Conservation (phyloP, 2,113 vertebrate genomes). For the Thamnaconus septentrionalis region DNA sequence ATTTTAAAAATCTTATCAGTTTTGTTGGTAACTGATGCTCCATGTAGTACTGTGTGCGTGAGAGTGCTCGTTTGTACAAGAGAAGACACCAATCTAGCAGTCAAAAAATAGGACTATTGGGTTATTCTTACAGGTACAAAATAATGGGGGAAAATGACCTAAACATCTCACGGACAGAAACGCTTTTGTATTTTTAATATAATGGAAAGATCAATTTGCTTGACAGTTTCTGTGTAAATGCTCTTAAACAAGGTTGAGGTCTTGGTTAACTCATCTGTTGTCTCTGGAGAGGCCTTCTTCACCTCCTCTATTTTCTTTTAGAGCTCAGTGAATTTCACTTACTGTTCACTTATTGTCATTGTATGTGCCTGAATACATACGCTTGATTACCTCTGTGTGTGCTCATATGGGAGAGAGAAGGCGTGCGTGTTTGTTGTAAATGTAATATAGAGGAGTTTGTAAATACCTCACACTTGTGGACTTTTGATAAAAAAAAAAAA, state of each 20-base stretch:
- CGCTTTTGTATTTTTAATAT: conserved; percentile 27
- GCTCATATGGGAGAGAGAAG: conserved; percentile 55
- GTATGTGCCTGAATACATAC: conserved; percentile 78
- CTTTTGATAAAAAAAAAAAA: conserved; percentile 75
- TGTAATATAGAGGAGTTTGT: conserved; percentile 70
- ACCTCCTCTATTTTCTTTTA: conserved; percentile 44
- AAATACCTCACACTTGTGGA: conserved; percentile 73
- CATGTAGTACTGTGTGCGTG: conserved; percentile 59
- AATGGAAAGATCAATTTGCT: conserved; percentile 40
- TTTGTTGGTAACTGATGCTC: conserved; percentile 60
- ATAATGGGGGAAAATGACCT: conserved; percentile 29
- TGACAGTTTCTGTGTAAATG: conserved; percentile 45
- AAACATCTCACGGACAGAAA: conserved; percentile 25
- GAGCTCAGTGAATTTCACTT: conserved; percentile 28
- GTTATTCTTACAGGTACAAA: conserved; percentile 21
- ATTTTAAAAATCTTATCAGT: conserved; percentile 57
- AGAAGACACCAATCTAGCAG: conserved; percentile 38
- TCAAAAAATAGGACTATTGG: not conserved
- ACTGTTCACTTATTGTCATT: conserved; percentile 44
- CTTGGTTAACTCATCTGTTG: conserved; percentile 33
- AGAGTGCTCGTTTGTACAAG: conserved; percentile 23
- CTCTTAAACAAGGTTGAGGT: conserved; percentile 43
- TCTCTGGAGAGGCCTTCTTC: conserved; percentile 44
- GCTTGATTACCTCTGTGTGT: conserved; percentile 79
- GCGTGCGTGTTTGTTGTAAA: conserved; percentile 59